A percentile compares a stretch with the other conserved stretches of the same genome.
Conservation (phyloP, 2,113 vertebrate genomes). For the Pedionomus torquatus region DNA sequence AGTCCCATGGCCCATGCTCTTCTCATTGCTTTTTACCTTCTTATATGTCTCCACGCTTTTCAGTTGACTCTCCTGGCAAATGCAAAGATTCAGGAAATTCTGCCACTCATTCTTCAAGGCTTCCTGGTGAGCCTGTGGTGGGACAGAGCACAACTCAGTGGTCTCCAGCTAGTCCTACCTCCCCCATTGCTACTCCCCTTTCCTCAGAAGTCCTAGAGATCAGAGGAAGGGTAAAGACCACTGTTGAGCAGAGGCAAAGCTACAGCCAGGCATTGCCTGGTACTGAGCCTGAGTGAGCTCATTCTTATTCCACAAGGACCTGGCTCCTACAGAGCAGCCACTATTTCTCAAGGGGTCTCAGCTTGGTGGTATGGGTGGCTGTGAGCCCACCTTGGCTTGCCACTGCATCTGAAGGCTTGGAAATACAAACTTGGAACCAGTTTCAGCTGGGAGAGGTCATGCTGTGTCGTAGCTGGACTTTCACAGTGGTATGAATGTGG, state of each 20-base stretch:
- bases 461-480: background rate
- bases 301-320: background rate
- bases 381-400: background rate
- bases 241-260: background rate
- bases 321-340: background rate
- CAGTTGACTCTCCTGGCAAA: constrained; percentile 94
- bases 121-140: constrained; percentile 86
- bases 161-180: background rate
- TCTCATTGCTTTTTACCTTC: constrained; percentile 73
- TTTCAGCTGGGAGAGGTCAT: background rate
- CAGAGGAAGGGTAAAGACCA: background rate
- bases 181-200: background rate
- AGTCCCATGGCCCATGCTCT: background rate
- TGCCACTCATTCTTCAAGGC: constrained; percentile 90
- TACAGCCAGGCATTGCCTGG: background rate
- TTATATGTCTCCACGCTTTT: constrained; percentile 87
- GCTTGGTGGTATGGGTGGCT: background rate
- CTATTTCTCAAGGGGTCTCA: background rate
- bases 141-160: background rate
- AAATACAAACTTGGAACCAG: background rate
- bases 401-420: background rate
- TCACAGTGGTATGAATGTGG: background rate
- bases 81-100: constrained; percentile 95
- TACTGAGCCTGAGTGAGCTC: background rate
- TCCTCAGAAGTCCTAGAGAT: background rate